Percentiles rank a stretch among this genome's conserved stretches.
Conservation (phyloP, 2,113 vertebrate genomes). For the Leptobrachium leishanense region DNA sequence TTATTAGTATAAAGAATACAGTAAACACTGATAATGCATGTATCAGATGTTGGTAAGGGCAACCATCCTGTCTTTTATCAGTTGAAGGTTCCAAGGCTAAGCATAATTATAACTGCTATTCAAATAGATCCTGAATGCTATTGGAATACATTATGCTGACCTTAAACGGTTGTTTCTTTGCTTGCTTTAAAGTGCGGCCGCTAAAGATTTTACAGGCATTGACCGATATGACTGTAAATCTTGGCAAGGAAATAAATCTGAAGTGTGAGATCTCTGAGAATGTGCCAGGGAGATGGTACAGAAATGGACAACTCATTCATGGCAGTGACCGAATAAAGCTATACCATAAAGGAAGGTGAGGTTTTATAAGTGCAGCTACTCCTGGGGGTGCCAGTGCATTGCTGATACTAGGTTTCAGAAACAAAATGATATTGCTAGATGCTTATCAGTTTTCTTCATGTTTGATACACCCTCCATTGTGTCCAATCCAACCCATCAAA, state of each 20-base stretch:
- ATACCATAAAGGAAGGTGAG: conserved; percentile 85
- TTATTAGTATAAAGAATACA: too few species aligned
- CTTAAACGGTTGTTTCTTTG: neutral
- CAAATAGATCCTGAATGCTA: neutral
- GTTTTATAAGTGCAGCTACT: neutral
- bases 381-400: neutral
- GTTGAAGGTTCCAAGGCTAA: too few species aligned
- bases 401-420: too few species aligned
- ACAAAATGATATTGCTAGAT: too few species aligned
- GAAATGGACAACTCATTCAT: conserved; percentile 88
- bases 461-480: too few species aligned
- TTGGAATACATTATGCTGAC: neutral
- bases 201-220: conserved; percentile 87
- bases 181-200: conserved; percentile 79
- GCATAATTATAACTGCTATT: too few species aligned
- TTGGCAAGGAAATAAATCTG: conserved; percentile 86
- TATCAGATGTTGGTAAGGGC: too few species aligned
- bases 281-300: conserved; percentile 90
- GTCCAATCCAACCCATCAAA: too few species aligned
- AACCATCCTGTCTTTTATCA: too few species aligned
- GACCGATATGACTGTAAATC: conserved; percentile 76
- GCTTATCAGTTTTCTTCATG: too few species aligned
- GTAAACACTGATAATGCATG: too few species aligned
- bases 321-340: conserved; percentile 83
- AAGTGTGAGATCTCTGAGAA: conserved; percentile 93